Conservation (phyloP, 2,888 invertebrate genomes). For the Metopia argyrocephala region DNA sequence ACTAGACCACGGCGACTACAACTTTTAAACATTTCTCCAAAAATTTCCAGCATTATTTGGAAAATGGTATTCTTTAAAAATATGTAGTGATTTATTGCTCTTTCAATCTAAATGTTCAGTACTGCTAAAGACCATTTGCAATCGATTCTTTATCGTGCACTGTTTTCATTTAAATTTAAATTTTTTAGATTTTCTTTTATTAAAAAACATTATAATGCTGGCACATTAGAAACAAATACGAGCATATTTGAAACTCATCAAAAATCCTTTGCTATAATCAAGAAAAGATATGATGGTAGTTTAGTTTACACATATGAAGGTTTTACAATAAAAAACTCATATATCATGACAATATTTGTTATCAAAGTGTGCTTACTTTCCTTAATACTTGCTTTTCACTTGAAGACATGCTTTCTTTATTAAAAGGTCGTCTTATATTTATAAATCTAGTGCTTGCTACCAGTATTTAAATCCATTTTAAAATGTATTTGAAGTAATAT, state of each 20-base stretch:
- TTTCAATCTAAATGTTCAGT: too few species aligned
- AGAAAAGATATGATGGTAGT: neutral
- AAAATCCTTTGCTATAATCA: neutral
- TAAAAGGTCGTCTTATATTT: neutral
- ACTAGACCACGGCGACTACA: too few species aligned
- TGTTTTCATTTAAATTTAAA: neutral
- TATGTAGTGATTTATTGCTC: too few species aligned
- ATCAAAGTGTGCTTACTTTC: slow-evolving; percentile 6
- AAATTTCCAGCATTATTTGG: too few species aligned
- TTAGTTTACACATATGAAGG: neutral
- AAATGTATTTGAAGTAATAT: slow-evolving; percentile 50
- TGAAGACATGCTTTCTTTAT: neutral
- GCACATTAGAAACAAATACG: slow-evolving; percentile 36
- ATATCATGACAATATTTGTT: slow-evolving; percentile 15
- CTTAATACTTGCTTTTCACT: too few species aligned
- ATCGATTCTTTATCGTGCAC: neutral
- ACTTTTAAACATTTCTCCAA: too few species aligned
- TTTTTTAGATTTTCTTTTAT: slow-evolving; percentile 6
- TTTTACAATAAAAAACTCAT: slow-evolving; percentile 32
- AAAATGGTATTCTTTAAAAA: too few species aligned
- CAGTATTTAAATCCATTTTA: slow-evolving; percentile 48
- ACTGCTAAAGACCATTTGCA: too few species aligned
- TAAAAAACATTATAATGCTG: slow-evolving; percentile 70
- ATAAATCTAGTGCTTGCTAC: slow-evolving; percentile 51
- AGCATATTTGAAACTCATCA: slow-evolving; percentile 66